Evolutionary conservation across 2,113 vertebrate species (phyloP), one percentile per base, ranked within the genome.

Genomic region (Misgurnus mizolepis): DNA sequence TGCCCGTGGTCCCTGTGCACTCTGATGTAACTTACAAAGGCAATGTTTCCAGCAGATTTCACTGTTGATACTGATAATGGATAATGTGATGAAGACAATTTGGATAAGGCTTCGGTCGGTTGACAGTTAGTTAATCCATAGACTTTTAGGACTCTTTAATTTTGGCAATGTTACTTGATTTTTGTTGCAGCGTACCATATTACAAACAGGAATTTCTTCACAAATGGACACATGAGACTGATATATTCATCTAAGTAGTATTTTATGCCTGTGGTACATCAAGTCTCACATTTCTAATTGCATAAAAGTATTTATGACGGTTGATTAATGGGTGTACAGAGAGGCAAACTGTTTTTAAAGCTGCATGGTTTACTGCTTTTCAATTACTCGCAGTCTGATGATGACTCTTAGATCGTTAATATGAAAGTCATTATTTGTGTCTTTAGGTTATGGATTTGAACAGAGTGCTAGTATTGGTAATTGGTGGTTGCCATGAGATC

Each of bases 321-420:
- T 4, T 84, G 86, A 87, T 88, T 83, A 85, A 86, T 73, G 62
- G 18, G 55, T 17, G 5, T 60, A 45, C 11, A 65, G 45, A 49
- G 76, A 82, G 40, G 34, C 76, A 50, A 65, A 66, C 76, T 71
- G 65, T 43, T 67, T 55, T 80, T 83, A 67, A 67, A 65, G 53
- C 62, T 70, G 10, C 39, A 73, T 78, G 65, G 81, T 85, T 85
- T 71, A 81, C 53, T 6, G 61, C 70, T 84, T 87, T 86, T 62
- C 78, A 82, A 82, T 88, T 81, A 85, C 34, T 61, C n/a, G 80
- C 9, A 58, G 34, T 85, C 64, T 80, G 75, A 88, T 80, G 75
- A 88, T 79, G 15, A 18, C 68, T 50, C 3, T 14, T 22, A 66
- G 67, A 69, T 74, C 27, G 73, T 86, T 83, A 76, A 80, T 74